Percentiles rank a stretch among this genome's conserved stretches.
Conservation (phyloP, 2,113 vertebrate genomes). For the Hucho hucho region DNA sequence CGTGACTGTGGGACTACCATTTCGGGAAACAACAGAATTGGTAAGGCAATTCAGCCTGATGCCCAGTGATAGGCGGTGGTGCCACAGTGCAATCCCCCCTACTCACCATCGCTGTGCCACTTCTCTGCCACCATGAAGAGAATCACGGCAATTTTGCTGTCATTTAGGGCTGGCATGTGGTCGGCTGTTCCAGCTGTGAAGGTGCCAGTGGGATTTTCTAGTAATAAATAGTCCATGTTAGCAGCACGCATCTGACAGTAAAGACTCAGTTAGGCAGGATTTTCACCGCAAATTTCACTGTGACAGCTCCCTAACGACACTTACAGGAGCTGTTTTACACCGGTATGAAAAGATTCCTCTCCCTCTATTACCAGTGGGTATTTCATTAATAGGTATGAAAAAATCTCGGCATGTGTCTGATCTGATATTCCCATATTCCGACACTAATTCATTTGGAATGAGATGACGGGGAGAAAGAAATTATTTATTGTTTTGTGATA, state of each 20-base stretch:
- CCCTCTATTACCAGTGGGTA: slow-evolving; percentile 19
- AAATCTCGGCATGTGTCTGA: slow-evolving; percentile 4
- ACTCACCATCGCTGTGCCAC: slow-evolving; percentile 14
- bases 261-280: slow-evolving; percentile 47
- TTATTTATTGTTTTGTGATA: slow-evolving; percentile 28
- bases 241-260: slow-evolving; percentile 38
- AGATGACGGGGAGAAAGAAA: slow-evolving; percentile 22
- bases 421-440: neutral
- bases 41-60: slow-evolving; percentile 17
- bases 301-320: slow-evolving; percentile 33
- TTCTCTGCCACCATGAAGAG: slow-evolving; percentile 33
- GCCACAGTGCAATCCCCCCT: neutral
- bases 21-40: slow-evolving; percentile 26
- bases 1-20: neutral
- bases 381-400: neutral
- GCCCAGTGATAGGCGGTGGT: slow-evolving; percentile 6
- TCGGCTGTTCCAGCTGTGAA: slow-evolving; percentile 45
- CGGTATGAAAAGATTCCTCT: slow-evolving; percentile 25
- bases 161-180: slow-evolving; percentile 31
- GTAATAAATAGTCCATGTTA: slow-evolving; percentile 57
- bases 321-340: slow-evolving; percentile 13
- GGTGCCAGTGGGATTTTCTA: slow-evolving; percentile 40
- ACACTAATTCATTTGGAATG: neutral
- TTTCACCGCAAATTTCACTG: slow-evolving; percentile 27
- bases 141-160: slow-evolving; percentile 31